phyloP scores from a whole-genome alignment of 2,888 invertebrate genomes.

The Heliconius aoede region DNA sequence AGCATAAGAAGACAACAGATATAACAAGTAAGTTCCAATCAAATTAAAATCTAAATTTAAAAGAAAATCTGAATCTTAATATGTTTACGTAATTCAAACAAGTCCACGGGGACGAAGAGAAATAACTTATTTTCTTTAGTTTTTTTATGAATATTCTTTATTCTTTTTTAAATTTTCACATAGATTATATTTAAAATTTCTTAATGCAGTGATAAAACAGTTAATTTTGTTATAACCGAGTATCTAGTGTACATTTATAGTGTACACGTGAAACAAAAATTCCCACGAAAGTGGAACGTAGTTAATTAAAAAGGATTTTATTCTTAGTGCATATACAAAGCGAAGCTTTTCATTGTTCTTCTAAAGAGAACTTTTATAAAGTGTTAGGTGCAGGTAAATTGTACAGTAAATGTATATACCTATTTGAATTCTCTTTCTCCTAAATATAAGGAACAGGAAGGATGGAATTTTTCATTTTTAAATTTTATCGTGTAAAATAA shows the following conservation, averaged over 20 bases:
- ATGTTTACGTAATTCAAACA: background rate
- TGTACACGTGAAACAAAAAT: constrained; percentile 28
- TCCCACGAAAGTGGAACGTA: constrained; percentile 34
- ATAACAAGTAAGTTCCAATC: background rate
- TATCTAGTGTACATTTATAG: constrained; percentile 30
- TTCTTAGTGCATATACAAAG: constrained; percentile 34
- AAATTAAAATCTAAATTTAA: no score
- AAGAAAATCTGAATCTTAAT: no score
- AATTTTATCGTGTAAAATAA: no score
- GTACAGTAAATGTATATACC: background rate
- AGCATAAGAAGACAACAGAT: background rate
- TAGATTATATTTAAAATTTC: background rate
- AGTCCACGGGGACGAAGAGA: background rate
- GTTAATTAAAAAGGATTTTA: constrained; percentile 46
- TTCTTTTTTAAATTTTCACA: background rate
- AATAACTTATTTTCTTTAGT: background rate
- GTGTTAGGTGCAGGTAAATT: constrained; percentile 2
- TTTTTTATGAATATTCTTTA: background rate
- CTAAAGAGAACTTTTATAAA: constrained; percentile 32
- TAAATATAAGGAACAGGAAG: background rate
- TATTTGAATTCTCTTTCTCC: background rate
- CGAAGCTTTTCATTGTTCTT: constrained; percentile 33
- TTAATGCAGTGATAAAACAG: background rate
- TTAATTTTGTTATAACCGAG: constrained; percentile 30
- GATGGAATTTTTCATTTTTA: background rate